Evolutionary conservation across 2,797 vertebrate genomes (phyloP).

Genomic region (Rhabdophis nuchalis): DNA sequence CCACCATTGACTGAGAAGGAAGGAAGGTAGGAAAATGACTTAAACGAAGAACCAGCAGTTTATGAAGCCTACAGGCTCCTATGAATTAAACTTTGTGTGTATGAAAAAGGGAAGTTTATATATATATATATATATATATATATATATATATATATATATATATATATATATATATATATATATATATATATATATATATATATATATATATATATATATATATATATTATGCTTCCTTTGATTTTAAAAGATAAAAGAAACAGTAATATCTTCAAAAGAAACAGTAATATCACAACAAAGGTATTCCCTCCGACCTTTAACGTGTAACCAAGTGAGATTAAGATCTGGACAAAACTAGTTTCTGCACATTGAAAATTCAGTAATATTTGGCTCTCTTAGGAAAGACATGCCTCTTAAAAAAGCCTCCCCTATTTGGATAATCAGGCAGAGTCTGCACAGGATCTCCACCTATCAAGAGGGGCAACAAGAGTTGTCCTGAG

Average conservation of each 20-base stretch:
- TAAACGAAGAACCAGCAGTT: not conserved
- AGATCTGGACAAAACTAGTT: not conserved
- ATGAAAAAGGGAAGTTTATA: not conserved
- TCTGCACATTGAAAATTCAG: not conserved
- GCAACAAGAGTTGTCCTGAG: not conserved
- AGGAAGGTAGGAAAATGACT: not conserved
- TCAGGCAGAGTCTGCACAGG: not conserved
- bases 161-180: too few relatives aligned
- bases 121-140: too few relatives aligned
- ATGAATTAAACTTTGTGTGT: not conserved
- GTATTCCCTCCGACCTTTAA: not conserved
- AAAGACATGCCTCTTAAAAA: not conserved
- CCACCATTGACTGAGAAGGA: slow-evolving; percentile 86
- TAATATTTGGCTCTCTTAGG: not conserved
- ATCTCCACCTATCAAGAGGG: not conserved
- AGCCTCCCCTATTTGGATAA: not conserved
- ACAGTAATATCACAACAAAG: not conserved
- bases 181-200: too few relatives aligned
- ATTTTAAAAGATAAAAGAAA: too few relatives aligned
- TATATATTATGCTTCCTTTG: too few relatives aligned
- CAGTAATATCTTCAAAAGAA: too few relatives aligned
- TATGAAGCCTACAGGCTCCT: not conserved
- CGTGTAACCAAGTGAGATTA: not conserved
- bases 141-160: too few relatives aligned
- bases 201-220: too few relatives aligned